Percentiles rank a stretch among this genome's conserved stretches.
Evolutionary conservation across 1,140 invertebrate genomes (phyloP).

Genomic region (Amyelois transitella): DNA sequence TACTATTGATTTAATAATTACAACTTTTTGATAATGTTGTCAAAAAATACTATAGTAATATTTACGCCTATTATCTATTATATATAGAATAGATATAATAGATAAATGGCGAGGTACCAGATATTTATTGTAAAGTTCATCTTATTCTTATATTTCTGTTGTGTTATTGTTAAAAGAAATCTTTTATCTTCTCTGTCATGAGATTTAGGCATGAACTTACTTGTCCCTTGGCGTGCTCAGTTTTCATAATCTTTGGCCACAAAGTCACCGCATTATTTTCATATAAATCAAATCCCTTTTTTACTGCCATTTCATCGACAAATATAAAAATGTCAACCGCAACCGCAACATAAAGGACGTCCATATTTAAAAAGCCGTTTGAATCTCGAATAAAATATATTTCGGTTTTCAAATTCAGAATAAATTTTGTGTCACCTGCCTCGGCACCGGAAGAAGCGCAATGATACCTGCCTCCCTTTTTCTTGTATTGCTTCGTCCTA

Average conservation of each 20-base stretch:
- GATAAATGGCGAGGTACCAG: no score
- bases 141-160: no score
- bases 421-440: slow-evolving; percentile 73
- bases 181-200: no score
- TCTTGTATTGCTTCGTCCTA: slow-evolving; percentile 21
- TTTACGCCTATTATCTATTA: no score
- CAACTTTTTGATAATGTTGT: no score
- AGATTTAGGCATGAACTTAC: no score
- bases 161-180: no score
- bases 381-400: slow-evolving; percentile 66
- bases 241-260: slow-evolving; percentile 7
- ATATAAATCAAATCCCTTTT: slow-evolving; percentile 64
- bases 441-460: slow-evolving; percentile 62
- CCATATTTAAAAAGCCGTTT: slow-evolving; percentile 72
- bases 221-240: not conserved
- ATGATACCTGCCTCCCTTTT: slow-evolving; percentile 7
- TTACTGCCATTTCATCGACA: slow-evolving; percentile 49
- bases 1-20: no score
- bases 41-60: no score
- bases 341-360: slow-evolving; percentile 62
- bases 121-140: no score
- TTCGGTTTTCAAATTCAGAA: slow-evolving; percentile 70
- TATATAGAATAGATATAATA: no score
- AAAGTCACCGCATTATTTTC: slow-evolving; percentile 53
- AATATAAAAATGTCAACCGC: slow-evolving; percentile 69